Base-by-base conservation (phyloP, 2,888 invertebrate species). In the Junonia oenone region DNA sequence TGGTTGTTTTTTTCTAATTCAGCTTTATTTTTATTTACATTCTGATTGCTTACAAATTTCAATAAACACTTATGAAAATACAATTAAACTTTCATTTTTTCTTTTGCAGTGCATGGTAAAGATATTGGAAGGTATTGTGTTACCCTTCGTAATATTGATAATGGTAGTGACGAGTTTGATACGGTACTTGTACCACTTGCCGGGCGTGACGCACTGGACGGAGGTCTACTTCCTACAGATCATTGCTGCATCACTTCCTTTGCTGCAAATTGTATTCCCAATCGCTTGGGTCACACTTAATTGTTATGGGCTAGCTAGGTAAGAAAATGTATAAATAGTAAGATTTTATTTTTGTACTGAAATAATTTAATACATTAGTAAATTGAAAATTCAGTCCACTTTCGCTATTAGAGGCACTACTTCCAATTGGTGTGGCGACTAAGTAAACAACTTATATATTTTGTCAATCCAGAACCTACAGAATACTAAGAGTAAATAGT, bases 241-340 rank as follows among this genome's bases (percentile, higher is more conserved):
- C 45, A 92, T 94, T 22, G 93, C 95, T 43, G 93, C 95, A 0
- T 92, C 96, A 8, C 90, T 98, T 55, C 98, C 98, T 0, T 83
- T 98, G 50, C 78, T 98, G 62, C 97, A 98, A 45, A 89, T 98
- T 14, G 90, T 95, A 26, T 96, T 98, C 76, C 98, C 98, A 0
- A 74, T 95, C 1, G 92, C 95, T 58, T 99, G 98, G 98, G 93
- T 96, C 55, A 84, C 95, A 0, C 90, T 98, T 62, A 97, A 97
- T 83, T 94, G 95, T 66, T 94, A 96, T 73, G 98, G 98, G 14
- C 92, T 96, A 71, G 96, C 97, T 4, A 92, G 95, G 91, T 90
- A 62, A 69, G 60, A 17, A 2, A 6, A 17, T 22, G 31, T 78
- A n/a, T n/a, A n/a, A n/a, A n/a, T n/a, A n/a, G n/a, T n/a, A n/a